Base-by-base conservation (phyloP, 2,797 vertebrate genomes). In the Acipenser ruthenus region DNA sequence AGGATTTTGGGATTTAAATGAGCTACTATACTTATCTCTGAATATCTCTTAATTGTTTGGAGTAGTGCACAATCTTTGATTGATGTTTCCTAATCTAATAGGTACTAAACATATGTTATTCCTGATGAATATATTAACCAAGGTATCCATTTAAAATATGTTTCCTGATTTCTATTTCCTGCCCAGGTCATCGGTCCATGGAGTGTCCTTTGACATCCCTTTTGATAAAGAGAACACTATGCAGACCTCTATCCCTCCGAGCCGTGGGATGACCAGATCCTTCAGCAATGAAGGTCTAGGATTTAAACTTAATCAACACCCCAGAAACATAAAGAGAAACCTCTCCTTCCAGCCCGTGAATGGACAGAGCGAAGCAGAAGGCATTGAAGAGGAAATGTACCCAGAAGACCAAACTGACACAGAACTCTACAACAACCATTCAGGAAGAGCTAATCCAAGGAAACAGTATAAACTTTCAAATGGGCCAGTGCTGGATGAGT, bases 131-230 rank as follows among this genome's bases (percentile, higher is more conserved):
- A 37, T 37, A 37, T 37, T 37, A 37, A 37, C 37, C 37, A 37
- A 37, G 37, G 37, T 37, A 37, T 37, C 37, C 37, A 37, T 37
- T 37, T 37, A 37, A 37, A 37, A 37, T 18, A 18, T 37, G 37
- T 51, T 56, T 50, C 13, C 59, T 68, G 37, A 37, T 37, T 37
- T 37, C 37, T 37, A 37, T 37, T 37, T 37, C 37, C 37, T 60
- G 37, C 37, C 37, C 62, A 99, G 97, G 77, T 95, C 96, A 47
- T 94, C 94, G 4, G 79, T 93, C 55, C 96, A 98, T 61, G 95
- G 95, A 65, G 94, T 99, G 71, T 99, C 97, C 0, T 99, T 99
- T 84, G 94, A 98, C 78, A 97, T 99, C 75, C 93, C 96, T 74
- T 95, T 99, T 75, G 93, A 95, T 80, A 93, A 96, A 81, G 93